Conservation (phyloP, 1,140 invertebrate genomes). For the Drosophila simulans region DNA sequence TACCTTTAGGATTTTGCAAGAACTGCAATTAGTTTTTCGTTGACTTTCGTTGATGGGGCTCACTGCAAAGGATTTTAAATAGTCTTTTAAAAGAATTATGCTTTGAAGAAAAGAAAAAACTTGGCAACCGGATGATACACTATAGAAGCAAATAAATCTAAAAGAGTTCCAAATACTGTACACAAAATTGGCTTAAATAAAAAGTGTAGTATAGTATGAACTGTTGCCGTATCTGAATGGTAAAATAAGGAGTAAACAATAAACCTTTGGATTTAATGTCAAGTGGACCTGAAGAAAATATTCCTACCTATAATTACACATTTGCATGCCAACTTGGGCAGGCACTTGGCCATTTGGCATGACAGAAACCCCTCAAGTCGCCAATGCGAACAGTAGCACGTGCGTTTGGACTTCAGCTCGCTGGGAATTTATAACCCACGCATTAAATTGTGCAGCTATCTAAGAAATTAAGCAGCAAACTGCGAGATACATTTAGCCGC, state of each 20-base stretch:
- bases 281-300: neutral
- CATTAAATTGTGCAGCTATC: conserved; percentile 68
- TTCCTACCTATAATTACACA: neutral
- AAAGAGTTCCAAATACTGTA: too few relatives aligned
- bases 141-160: too few relatives aligned
- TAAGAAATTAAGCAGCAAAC: conserved; percentile 80
- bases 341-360: conserved; percentile 19
- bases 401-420: conserved; percentile 41
- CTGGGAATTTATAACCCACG: conserved; percentile 71
- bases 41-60: neutral
- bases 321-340: conserved; percentile 17
- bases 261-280: neutral
- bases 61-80: too few relatives aligned
- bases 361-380: conserved; percentile 22
- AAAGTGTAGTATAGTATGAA: too few relatives aligned
- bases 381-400: conserved; percentile 63
- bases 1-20: conserved; percentile 2
- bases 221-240: neutral
- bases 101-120: neutral
- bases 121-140: too few relatives aligned
- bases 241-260: neutral
- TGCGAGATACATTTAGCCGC: conserved; percentile 79
- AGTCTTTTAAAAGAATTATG: neutral
- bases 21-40: conserved; percentile 2
- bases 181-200: too few relatives aligned